Evolutionary conservation across 2,888 invertebrate species (phyloP).

Genomic region (Nephrocerus scutellatus): DNA sequence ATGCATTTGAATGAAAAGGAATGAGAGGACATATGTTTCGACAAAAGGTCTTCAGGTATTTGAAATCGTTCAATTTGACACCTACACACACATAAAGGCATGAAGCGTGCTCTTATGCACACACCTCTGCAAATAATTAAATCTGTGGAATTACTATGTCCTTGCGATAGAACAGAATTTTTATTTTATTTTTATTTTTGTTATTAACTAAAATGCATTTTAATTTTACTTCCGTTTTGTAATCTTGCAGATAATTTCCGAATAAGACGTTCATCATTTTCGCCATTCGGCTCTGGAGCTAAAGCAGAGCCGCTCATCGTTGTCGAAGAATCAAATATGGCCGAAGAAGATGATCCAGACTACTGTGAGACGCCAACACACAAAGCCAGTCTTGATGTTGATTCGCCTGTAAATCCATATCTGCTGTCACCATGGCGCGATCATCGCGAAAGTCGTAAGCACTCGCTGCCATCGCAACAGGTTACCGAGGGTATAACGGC

Average conservation of each 20-base stretch:
- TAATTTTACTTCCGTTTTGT: constrained; percentile 1
- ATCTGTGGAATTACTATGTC: no score
- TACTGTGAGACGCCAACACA: constrained; percentile 50
- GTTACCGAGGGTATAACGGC: constrained; percentile 81
- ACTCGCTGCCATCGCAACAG: constrained; percentile 76
- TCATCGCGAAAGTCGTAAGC: constrained; percentile 65
- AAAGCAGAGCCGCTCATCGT: constrained; percentile 72
- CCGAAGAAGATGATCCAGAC: constrained; percentile 58
- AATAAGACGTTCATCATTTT: constrained; percentile 63
- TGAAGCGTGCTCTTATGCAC: no score
- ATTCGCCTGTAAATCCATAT: constrained; percentile 74
- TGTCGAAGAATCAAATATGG: constrained; percentile 67
- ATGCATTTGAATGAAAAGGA: no score
- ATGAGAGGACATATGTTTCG: no score
- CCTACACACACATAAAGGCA: no score
- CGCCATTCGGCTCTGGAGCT: constrained; percentile 49
- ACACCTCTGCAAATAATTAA: no score
- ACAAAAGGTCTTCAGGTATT: no score
- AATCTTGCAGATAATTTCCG: constrained; percentile 45
- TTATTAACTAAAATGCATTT: no score
- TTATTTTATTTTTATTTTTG: no score
- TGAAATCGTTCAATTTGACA: no score
- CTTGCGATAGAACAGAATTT: no score
- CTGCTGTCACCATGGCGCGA: constrained; percentile 75
- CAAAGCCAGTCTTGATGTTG: constrained; percentile 63